Conservation (phyloP, 2,888 invertebrate species). For the Apocheima hispidaria region DNA sequence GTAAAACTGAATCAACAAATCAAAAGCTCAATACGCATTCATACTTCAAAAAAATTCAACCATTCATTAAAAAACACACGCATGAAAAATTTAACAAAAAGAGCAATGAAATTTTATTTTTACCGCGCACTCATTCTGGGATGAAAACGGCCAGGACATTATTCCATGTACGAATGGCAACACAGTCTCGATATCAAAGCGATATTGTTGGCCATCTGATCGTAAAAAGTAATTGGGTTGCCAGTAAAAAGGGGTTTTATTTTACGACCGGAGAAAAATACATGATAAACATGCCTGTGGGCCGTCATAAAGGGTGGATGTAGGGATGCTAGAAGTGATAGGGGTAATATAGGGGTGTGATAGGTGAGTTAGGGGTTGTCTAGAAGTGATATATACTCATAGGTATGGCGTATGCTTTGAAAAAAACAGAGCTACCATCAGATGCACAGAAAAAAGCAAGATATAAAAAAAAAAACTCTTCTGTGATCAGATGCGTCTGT, state of each 20-base stretch:
- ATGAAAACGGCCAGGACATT: constrained; percentile 46
- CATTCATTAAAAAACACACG: constrained; percentile 34
- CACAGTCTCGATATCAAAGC: constrained; percentile 70
- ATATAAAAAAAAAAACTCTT: no score
- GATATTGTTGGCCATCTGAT: constrained; percentile 76
- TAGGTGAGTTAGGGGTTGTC: not conserved
- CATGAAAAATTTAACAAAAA: constrained; percentile 49
- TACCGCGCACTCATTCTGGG: constrained; percentile 51
- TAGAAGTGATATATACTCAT: not conserved
- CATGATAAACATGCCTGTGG: constrained; percentile 78
- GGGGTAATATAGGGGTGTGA: constrained; percentile 7
- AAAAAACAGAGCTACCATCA: no score
- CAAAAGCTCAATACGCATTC: constrained; percentile 10
- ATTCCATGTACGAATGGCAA: constrained; percentile 65
- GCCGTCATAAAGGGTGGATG: constrained; percentile 58
- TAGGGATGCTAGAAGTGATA: constrained; percentile 52
- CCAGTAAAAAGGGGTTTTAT: constrained; percentile 83
- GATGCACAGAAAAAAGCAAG: no score
- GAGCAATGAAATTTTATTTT: constrained; percentile 58
- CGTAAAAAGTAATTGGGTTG: constrained; percentile 85
- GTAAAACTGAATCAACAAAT: constrained; percentile 3
- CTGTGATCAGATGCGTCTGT: no score
- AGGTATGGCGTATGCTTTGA: no score
- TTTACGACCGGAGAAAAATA: constrained; percentile 78
- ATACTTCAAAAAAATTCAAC: constrained; percentile 19